These are phyloP conservation scores for Pogoniulus pusillus DNA, from an alignment of 2,797 vertebrate genomes.

Conservation along the genomic window DNA sequence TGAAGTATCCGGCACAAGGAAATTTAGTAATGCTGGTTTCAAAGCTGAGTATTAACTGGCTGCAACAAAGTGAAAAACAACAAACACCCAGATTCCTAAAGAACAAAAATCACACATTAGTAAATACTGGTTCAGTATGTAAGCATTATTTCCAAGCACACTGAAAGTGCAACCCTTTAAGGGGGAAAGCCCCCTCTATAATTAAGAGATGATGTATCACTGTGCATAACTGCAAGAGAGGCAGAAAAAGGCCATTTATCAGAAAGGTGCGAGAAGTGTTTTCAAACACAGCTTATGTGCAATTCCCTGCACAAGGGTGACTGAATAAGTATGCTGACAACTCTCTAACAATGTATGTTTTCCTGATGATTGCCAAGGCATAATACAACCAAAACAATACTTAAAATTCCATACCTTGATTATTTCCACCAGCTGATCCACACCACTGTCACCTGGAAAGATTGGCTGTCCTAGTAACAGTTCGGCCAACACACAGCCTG, in stretches of 20 bases:
- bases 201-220: background rate
- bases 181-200: background rate
- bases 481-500: conserved; percentile 97
- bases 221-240: background rate
- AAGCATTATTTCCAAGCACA: background rate
- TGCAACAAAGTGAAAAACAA: background rate
- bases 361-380: background rate
- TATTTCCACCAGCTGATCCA: conserved; percentile 99
- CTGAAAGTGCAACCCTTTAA: background rate
- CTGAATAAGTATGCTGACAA: background rate
- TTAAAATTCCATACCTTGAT: conserved; percentile 88
- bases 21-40: background rate
- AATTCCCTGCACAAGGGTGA: background rate
- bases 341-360: background rate
- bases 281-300: background rate
- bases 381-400: background rate
- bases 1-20: background rate
- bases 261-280: background rate
- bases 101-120: background rate
- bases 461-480: conserved; percentile 98
- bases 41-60: background rate
- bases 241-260: background rate
- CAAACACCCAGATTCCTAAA: background rate
- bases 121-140: background rate
- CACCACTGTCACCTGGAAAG: conserved; percentile 98